phyloP scores from a whole-genome alignment of 30 jellyfish, hydroid and myxozoan genomes.

The Aurelia aurita complex sp. Pacific region DNA sequence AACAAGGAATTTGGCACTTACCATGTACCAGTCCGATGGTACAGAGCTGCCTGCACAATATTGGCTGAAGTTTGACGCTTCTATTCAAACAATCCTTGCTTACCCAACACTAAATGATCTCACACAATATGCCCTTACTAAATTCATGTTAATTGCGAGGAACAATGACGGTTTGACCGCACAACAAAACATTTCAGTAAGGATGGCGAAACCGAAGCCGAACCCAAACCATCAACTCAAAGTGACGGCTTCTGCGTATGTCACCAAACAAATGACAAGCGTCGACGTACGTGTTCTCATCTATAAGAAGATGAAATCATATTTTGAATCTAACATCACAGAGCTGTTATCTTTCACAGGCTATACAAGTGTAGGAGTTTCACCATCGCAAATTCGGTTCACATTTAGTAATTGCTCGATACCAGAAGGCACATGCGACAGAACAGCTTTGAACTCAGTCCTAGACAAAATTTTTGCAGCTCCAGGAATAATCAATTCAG shows the following conservation, averaged over 20 bases:
- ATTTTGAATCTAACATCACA: slow-evolving; percentile 36
- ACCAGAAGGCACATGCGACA: slow-evolving; percentile 41
- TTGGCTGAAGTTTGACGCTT: slow-evolving; percentile 76
- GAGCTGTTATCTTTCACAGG: slow-evolving; percentile 23
- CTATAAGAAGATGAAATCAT: slow-evolving; percentile 23
- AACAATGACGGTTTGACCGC: slow-evolving; percentile 64
- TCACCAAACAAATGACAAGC: slow-evolving; percentile 6
- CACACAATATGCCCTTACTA: background rate
- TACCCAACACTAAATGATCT: slow-evolving; percentile 60
- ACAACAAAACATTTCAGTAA: slow-evolving; percentile 9
- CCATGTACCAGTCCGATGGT: slow-evolving; percentile 23
- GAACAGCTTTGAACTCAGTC: slow-evolving; percentile 30
- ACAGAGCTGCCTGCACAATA: slow-evolving; percentile 16
- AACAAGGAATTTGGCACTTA: slow-evolving; percentile 60
- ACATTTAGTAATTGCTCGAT: slow-evolving; percentile 46
- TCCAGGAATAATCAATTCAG: slow-evolving; percentile 57
- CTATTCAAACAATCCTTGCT: slow-evolving; percentile 61
- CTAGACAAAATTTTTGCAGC: slow-evolving; percentile 24
- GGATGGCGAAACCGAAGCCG: slow-evolving; percentile 27
- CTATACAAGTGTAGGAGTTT: slow-evolving; percentile 4
- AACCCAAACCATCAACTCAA: slow-evolving; percentile 43
- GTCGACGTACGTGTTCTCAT: slow-evolving; percentile 45
- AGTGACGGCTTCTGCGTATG: slow-evolving; percentile 52
- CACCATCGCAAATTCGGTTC: slow-evolving; percentile 34
- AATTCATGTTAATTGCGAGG: slow-evolving; percentile 57